Percentiles rank a stretch among this genome's conserved stretches.
These are phyloP conservation scores for Homalodisca vitripennis DNA, from an alignment of 1,140 invertebrate species.

Conservation along the genomic window DNA sequence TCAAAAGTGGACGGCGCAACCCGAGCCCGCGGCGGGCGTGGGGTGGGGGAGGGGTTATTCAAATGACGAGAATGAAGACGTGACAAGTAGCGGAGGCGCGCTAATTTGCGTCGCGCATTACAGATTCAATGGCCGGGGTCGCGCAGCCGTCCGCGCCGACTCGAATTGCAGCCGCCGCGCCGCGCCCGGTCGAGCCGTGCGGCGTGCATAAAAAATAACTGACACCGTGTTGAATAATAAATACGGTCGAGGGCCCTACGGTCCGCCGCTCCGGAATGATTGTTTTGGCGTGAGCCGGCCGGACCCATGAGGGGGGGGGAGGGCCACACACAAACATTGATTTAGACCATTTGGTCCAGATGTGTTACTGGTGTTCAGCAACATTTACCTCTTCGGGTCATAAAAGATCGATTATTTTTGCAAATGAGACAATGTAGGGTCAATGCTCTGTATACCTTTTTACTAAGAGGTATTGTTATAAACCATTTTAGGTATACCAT, in stretches of 20 bases:
- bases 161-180: neutral
- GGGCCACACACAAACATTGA: neutral
- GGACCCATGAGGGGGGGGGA: neutral
- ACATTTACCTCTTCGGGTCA: too few species aligned
- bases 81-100: neutral
- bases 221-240: neutral
- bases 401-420: too few species aligned
- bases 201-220: neutral
- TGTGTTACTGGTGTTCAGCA: too few species aligned
- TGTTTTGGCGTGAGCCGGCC: neutral
- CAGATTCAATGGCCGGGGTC: too few species aligned
- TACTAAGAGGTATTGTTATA: too few species aligned
- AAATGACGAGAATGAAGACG: conserved; percentile 2
- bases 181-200: neutral
- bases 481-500: too few species aligned
- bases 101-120: neutral
- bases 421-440: too few species aligned
- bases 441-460: too few species aligned
- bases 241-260: neutral
- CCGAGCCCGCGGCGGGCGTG: too few species aligned
- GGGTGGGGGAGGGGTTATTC: neutral
- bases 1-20: neutral
- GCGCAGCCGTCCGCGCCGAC: neutral
- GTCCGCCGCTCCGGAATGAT: too few species aligned
- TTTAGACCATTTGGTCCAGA: neutral